A percentile compares a stretch with the other conserved stretches of the same genome.
phyloP scores from a whole-genome alignment of 2,113 vertebrate species.

The Notothenia rossii region DNA sequence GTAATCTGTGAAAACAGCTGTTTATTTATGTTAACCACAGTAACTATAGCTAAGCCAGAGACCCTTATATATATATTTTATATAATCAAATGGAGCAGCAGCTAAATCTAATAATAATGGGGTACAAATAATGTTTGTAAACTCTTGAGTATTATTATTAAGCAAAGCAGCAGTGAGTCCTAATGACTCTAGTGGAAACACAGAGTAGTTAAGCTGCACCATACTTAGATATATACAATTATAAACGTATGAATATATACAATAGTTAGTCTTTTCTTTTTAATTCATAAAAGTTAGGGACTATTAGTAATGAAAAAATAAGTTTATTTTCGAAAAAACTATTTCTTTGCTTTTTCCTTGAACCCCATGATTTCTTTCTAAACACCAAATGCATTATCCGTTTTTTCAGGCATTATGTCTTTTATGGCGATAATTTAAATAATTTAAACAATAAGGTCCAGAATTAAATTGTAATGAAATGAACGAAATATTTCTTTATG shows the following conservation, averaged over 20 bases:
- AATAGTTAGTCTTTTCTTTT: neutral
- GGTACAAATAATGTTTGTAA: no score
- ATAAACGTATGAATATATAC: neutral
- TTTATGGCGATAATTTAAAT: constrained; percentile 1
- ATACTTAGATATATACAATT: neutral
- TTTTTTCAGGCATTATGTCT: neutral
- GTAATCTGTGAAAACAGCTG: neutral
- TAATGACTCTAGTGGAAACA: no score
- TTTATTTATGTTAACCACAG: neutral
- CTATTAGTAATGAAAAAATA: neutral
- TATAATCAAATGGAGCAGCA: no score
- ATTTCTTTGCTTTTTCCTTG: neutral
- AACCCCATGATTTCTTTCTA: neutral
- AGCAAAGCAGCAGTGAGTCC: no score
- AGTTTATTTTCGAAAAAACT: neutral
- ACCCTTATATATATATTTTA: no score
- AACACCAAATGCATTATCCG: neutral
- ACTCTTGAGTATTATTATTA: no score
- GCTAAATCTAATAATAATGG: no score
- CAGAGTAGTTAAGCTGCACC: neutral
- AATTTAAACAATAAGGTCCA: neutral
- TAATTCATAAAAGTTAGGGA: neutral
- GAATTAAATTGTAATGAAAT: neutral
- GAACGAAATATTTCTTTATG: neutral
- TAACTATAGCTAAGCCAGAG: neutral